These are phyloP conservation scores for Nothoprocta perdicaria DNA, from an alignment of 2,113 vertebrate genomes.

Conservation along the genomic window DNA sequence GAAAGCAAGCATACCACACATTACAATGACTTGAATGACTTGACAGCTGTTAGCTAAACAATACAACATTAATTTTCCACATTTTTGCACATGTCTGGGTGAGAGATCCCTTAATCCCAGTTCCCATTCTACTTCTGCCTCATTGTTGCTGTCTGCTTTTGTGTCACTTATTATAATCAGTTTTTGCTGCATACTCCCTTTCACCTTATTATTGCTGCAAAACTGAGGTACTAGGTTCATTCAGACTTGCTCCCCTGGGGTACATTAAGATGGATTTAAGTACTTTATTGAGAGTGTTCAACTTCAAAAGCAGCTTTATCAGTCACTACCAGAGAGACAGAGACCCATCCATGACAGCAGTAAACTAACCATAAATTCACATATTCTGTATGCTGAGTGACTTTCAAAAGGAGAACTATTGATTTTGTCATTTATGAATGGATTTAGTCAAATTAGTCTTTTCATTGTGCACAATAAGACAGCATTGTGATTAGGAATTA, in stretches of 20 bases:
- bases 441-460: slow-evolving; percentile 77
- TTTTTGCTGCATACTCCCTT: slow-evolving; percentile 70
- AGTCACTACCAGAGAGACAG: slow-evolving; percentile 73
- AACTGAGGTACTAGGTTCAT: slow-evolving; percentile 77
- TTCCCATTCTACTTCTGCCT: slow-evolving; percentile 74
- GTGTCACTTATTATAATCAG: slow-evolving; percentile 73
- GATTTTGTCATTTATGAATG: slow-evolving; percentile 71
- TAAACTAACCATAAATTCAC: slow-evolving; percentile 71
- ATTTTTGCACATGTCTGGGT: slow-evolving; percentile 77
- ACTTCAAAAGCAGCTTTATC: slow-evolving; percentile 82
- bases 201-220: slow-evolving; percentile 76
- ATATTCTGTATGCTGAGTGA: slow-evolving; percentile 66
- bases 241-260: slow-evolving; percentile 74
- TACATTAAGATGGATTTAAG: slow-evolving; percentile 78
- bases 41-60: slow-evolving; percentile 80
- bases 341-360: slow-evolving; percentile 72
- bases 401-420: slow-evolving; percentile 74
- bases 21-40: slow-evolving; percentile 72
- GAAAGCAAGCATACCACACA: slow-evolving; percentile 55
- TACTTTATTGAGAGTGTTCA: slow-evolving; percentile 76
- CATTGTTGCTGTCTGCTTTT: slow-evolving; percentile 70
- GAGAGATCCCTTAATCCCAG: slow-evolving; percentile 81
- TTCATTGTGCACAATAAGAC: slow-evolving; percentile 56
- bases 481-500: slow-evolving; percentile 67
- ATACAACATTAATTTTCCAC: slow-evolving; percentile 77